A percentile compares a stretch with the other conserved stretches of the same genome.
phyloP scores from a whole-genome alignment of 2,888 invertebrate genomes.

The Trichogramma evanescens region DNA sequence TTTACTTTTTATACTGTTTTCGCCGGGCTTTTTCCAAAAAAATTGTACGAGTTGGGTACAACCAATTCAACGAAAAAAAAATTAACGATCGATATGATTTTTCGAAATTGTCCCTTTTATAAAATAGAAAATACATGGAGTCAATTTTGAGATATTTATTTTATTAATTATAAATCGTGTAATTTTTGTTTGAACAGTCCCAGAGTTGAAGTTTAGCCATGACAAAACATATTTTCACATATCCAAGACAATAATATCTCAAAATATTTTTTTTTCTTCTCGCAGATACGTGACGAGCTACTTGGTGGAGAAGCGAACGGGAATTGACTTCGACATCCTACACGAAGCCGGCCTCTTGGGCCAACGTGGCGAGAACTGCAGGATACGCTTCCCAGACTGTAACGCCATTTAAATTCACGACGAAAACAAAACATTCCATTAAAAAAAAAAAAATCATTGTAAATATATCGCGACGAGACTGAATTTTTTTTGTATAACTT shows the following conservation, averaged over 20 bases:
- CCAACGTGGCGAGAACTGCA: conserved; percentile 78
- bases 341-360: conserved; percentile 83
- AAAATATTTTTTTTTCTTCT: not conserved
- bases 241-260: not conserved
- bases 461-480: too few relatives aligned
- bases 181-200: too few relatives aligned
- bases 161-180: too few relatives aligned
- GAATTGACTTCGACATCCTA: conserved; percentile 68
- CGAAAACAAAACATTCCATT: not conserved
- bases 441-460: too few relatives aligned
- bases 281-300: conserved; percentile 80
- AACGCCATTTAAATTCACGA: conserved; percentile 67
- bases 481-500: too few relatives aligned
- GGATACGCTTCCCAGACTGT: conserved; percentile 77
- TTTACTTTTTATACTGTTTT: not conserved
- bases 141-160: too few relatives aligned
- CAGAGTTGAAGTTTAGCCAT: too few relatives aligned
- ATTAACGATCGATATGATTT: conserved; percentile 40
- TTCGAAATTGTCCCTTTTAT: too few relatives aligned
- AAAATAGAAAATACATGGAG: too few relatives aligned
- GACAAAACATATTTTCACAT: not conserved
- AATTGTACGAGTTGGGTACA: too few relatives aligned
- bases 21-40: not conserved
- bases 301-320: conserved; percentile 67
- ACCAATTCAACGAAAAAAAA: not conserved